Evolutionary conservation across 2,797 vertebrate genomes (phyloP).

Genomic region (Nannoperca obscura): DNA sequence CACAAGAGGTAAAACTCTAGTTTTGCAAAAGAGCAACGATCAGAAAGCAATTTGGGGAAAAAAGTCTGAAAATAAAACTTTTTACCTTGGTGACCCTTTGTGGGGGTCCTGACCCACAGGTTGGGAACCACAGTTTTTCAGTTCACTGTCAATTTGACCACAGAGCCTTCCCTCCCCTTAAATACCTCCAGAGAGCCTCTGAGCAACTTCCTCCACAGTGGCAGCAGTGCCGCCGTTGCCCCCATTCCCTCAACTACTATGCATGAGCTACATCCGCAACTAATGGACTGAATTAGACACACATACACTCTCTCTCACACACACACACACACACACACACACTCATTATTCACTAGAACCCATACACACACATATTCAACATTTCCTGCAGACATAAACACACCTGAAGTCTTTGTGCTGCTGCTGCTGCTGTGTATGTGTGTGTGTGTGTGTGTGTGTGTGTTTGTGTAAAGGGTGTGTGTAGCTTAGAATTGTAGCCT

Average conservation of each 20-base stretch:
- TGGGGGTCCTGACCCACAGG: background rate
- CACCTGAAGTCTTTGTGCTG: background rate
- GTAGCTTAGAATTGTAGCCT: background rate
- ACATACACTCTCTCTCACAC: background rate
- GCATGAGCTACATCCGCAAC: constrained; percentile 40
- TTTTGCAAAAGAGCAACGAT: background rate
- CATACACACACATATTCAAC: constrained; percentile 5
- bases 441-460: constrained; percentile 3
- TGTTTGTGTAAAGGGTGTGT: background rate
- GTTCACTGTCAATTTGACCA: background rate
- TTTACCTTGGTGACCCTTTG: background rate
- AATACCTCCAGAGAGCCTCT: constrained; percentile 17
- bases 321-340: constrained; percentile 1
- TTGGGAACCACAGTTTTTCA: background rate
- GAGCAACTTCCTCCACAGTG: constrained; percentile 24
- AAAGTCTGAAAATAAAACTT: background rate
- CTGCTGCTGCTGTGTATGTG: background rate
- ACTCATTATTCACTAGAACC: background rate
- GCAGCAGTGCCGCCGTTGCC: constrained; percentile 10
- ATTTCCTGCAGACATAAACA: constrained; percentile 48
- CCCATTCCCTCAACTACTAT: constrained; percentile 27
- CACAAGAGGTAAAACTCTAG: too few species aligned
- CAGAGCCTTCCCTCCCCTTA: background rate
- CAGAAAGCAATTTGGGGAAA: background rate
- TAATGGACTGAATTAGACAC: constrained; percentile 53